Evolutionary conservation across 2,888 invertebrate genomes (phyloP).

Genomic region (Carabus problematicus): DNA sequence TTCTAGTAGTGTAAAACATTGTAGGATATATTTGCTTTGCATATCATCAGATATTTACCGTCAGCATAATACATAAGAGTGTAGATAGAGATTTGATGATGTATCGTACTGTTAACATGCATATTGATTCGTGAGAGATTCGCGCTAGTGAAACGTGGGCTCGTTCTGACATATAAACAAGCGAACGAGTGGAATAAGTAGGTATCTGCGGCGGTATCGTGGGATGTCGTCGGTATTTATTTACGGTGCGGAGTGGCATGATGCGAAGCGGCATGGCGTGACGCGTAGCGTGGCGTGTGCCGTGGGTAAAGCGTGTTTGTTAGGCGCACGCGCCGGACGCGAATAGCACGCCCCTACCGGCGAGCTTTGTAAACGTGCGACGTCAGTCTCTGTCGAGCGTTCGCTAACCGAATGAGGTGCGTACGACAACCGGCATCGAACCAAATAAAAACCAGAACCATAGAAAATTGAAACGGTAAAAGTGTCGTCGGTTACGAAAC

Average conservation of each 20-base stretch:
- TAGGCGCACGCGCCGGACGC: constrained; percentile 2
- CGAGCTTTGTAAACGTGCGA: constrained; percentile 51
- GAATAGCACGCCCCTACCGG: constrained; percentile 50
- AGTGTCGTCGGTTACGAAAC: background rate
- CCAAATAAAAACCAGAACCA: background rate
- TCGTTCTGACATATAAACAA: too few species aligned
- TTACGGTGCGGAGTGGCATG: constrained; percentile 6
- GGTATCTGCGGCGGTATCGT: constrained; percentile 3
- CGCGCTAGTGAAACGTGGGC: too few species aligned
- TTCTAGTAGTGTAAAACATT: too few species aligned
- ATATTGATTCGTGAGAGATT: too few species aligned
- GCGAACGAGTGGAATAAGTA: too few species aligned
- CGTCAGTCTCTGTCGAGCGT: constrained; percentile 58
- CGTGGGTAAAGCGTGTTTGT: background rate
- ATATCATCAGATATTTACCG: too few species aligned
- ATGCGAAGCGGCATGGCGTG: background rate
- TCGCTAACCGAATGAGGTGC: constrained; percentile 47
- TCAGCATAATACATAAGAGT: too few species aligned
- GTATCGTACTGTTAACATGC: too few species aligned
- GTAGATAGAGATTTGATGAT: too few species aligned
- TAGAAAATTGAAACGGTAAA: background rate
- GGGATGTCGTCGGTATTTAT: constrained; percentile 11
- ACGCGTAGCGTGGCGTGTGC: constrained; percentile 2
- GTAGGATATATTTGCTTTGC: too few species aligned
- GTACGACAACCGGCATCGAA: constrained; percentile 13